Base-by-base conservation (phyloP, 2,113 vertebrate genomes). In the Buteo buteo region DNA sequence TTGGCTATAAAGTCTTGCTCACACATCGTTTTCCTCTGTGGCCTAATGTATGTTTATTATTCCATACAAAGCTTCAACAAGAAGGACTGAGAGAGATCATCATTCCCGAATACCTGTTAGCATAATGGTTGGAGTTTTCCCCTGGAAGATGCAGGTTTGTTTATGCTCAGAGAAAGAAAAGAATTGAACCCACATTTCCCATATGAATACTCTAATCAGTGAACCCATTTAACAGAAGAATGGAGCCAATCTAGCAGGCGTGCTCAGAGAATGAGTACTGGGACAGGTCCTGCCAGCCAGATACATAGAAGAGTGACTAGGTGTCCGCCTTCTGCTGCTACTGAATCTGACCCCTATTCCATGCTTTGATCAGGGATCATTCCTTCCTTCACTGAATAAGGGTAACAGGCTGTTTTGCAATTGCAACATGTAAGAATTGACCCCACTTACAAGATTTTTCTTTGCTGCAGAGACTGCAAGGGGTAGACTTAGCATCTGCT, bases 191-290 rank as follows among this genome's bases (percentile, higher is more conserved):
- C 74, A 91, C 78, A 80, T 87, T 96, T 96, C 90, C 79, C 82
- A 73, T 82, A 96, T 94, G 96, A 97, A 97, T 96, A 66, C 70
- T 69, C 84, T 96, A 94, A 97, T 94, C 92, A 94, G 96, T 16
- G 94, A 94, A 47, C 66, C 79, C 70, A 73, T 94, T 95, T 90
- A 91, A 38, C 74, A 94, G 82, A 95, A 96, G 96, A 96, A 96
- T 96, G 93, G 85, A 93, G 92, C 66, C 88, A 96, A 95, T 96
- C 94, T 93, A 83, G 79, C 74, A 83, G 66, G 62, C 29, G 1
- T 82, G 92, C 58, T 94, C 57, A 32, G 79, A 89, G 81, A 91
- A 87, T 50, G 78, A 93, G 82, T 50, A 21, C 81, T 16, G 67
- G 76, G 58, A 85, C 82, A n/a, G 25, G 82, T 92, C 87, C 92